Evolutionary conservation across 2,888 invertebrate species (phyloP).

Genomic region (Seira ritae): DNA sequence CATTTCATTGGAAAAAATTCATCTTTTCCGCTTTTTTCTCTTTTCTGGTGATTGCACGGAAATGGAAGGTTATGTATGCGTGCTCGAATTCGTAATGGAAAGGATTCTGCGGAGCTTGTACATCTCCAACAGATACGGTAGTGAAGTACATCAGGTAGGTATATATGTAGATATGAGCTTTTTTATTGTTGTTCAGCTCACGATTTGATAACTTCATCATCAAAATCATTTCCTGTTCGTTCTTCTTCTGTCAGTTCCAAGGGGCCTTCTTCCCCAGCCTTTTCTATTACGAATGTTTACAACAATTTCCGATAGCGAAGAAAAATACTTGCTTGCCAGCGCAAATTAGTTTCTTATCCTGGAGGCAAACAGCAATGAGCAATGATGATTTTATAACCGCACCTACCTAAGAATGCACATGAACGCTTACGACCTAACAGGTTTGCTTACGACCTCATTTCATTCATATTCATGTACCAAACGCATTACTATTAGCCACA

Average conservation of each 20-base stretch:
- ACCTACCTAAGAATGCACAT: neutral
- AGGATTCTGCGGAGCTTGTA: neutral
- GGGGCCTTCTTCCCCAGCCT: neutral
- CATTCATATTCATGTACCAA: neutral
- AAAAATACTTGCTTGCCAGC: conserved; percentile 22
- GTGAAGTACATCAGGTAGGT: too few species aligned
- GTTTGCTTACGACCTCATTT: too few species aligned
- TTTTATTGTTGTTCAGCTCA: conserved; percentile 2
- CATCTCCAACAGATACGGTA: neutral
- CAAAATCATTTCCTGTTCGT: neutral
- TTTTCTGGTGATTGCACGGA: neutral
- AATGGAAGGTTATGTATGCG: conserved; percentile 1
- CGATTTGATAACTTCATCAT: conserved; percentile 11
- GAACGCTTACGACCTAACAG: too few species aligned
- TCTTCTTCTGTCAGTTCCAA: neutral
- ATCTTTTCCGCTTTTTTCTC: conserved; percentile 3
- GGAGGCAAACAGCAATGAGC: conserved; percentile 32
- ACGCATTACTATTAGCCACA: neutral
- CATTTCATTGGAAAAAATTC: neutral
- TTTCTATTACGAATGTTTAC: neutral
- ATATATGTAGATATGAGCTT: too few species aligned
- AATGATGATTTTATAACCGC: neutral
- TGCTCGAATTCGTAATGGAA: neutral
- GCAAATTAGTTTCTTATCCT: conserved; percentile 57
- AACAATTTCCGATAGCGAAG: conserved; percentile 34